Evolutionary conservation across 2,888 invertebrate species (phyloP).

Genomic region (Athripsodes cinereus): DNA sequence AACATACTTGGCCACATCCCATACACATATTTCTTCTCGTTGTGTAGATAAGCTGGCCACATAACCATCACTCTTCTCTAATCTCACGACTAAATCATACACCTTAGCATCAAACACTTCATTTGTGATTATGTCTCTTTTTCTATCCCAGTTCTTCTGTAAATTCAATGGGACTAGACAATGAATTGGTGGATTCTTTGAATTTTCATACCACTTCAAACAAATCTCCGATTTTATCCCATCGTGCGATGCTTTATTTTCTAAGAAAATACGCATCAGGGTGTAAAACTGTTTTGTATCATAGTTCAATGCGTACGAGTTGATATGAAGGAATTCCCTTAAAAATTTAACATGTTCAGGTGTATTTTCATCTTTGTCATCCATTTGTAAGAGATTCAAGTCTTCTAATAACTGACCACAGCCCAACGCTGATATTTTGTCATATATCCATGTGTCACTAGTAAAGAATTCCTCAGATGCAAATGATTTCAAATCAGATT

Average conservation of each 20-base stretch:
- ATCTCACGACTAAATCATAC: conserved; percentile 57
- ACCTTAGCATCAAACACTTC: conserved; percentile 45
- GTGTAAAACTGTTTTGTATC: conserved; percentile 81
- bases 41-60: conserved; percentile 70
- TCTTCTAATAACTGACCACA: conserved; percentile 74
- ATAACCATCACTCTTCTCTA: conserved; percentile 62
- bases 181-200: conserved; percentile 52
- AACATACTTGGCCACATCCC: conserved; percentile 62
- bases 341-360: conserved; percentile 53
- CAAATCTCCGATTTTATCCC: conserved; percentile 34
- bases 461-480: conserved; percentile 65
- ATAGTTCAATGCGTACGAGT: conserved; percentile 67
- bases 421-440: conserved; percentile 73
- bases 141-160: conserved; percentile 37
- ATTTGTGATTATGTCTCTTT: conserved; percentile 32
- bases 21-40: conserved; percentile 72
- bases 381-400: conserved; percentile 52
- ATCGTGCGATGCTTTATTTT: conserved; percentile 17
- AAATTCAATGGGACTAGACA: conserved; percentile 55
- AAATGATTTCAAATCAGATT: conserved; percentile 50
- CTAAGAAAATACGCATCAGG: conserved; percentile 38
- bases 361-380: conserved; percentile 34
- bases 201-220: conserved; percentile 42
- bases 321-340: conserved; percentile 63
- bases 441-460: conserved; percentile 71